phyloP scores from a whole-genome alignment of 2,888 invertebrate species.

The Lasioglossum morio region DNA sequence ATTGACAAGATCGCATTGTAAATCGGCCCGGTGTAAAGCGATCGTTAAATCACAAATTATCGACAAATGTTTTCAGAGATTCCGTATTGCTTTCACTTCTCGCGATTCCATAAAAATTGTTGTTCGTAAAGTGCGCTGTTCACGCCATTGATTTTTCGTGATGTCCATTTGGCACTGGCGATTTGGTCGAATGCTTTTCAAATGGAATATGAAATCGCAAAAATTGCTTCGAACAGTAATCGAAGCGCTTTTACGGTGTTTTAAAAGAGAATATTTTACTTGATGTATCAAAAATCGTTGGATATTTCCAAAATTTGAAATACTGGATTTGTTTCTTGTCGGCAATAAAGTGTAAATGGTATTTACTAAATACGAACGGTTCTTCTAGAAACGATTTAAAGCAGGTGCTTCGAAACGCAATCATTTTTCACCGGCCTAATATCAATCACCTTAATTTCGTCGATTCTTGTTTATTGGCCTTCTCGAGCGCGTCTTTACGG shows the following conservation, averaged over 20 bases:
- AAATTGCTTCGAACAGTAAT: no score
- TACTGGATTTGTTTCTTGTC: neutral
- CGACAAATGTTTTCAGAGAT: neutral
- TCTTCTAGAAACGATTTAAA: neutral
- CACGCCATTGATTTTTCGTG: neutral
- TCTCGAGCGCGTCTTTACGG: neutral
- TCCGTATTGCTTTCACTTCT: neutral
- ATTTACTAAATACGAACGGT: no score
- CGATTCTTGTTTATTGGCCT: neutral
- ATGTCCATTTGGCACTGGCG: neutral
- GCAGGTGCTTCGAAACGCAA: neutral
- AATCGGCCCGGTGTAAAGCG: slow-evolving; percentile 19
- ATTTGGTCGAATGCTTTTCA: neutral
- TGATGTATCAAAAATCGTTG: no score
- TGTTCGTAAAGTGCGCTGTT: neutral
- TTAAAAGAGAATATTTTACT: no score
- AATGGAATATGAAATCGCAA: neutral
- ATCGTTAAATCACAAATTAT: slow-evolving; percentile 27
- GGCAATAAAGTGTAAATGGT: neutral
- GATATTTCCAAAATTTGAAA: no score
- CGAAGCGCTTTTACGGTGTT: neutral
- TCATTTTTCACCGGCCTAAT: neutral
- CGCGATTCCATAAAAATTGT: neutral
- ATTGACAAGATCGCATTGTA: slow-evolving; percentile 35
- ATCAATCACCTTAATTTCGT: neutral